Evolutionary conservation across 1,140 invertebrate genomes (phyloP).

Genomic region (Calosoma granatense): DNA sequence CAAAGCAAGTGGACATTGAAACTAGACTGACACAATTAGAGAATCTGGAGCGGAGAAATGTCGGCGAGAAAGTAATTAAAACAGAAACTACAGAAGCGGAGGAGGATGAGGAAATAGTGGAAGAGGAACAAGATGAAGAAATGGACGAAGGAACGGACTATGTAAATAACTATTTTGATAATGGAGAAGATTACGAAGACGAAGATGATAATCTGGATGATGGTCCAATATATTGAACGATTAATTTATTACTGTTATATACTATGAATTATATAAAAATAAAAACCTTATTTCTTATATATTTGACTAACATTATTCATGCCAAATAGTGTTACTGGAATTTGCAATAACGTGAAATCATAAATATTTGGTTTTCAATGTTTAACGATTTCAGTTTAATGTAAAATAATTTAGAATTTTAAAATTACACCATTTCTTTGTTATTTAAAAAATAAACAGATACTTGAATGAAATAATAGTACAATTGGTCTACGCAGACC

Average conservation of each 20-base stretch:
- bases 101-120: conserved; percentile 39
- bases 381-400: background rate
- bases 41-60: conserved; percentile 48
- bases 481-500: too few species aligned
- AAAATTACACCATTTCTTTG: too few species aligned
- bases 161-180: conserved; percentile 75
- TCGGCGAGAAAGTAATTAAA: conserved; percentile 33
- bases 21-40: conserved; percentile 38
- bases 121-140: conserved; percentile 49
- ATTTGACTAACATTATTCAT: background rate
- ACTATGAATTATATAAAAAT: conserved; percentile 9
- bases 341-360: too few species aligned
- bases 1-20: conserved; percentile 34
- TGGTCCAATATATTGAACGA: conserved; percentile 50
- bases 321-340: too few species aligned
- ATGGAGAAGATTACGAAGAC: conserved; percentile 75
- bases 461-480: too few species aligned
- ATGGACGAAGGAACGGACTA: conserved; percentile 71
- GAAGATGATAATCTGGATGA: conserved; percentile 80
- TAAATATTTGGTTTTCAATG: background rate
- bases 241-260: background rate
- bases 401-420: background rate
- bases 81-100: conserved; percentile 41
- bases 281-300: conserved; percentile 14
- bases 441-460: too few species aligned